Base-by-base conservation (phyloP, 2,888 invertebrate genomes). In the Reticulitermes lucifugus region DNA sequence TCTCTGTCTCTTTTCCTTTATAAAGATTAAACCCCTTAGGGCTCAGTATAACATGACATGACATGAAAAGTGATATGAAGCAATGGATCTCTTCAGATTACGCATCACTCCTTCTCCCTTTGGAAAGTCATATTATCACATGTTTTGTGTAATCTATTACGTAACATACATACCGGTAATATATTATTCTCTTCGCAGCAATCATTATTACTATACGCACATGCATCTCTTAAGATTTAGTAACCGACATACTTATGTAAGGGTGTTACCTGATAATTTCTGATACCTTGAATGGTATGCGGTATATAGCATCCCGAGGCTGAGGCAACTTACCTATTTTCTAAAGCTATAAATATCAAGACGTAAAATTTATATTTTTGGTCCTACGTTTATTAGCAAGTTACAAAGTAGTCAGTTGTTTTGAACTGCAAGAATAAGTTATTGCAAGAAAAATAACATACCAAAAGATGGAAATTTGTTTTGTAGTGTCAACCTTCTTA, bases 271-370 rank as follows among this genome's bases (percentile, higher is more conserved):
- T 65, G n/a, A n/a, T 65, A 65, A 65, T 65, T 65, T 65, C 65
- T 65, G 65, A 65, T 65, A n/a, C 65, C 65, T 65, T 65, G n/a
- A 65, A 65, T 65, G 65, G 65, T 25, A 65, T n/a, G 25, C 25
- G 4, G 9, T 65, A 12, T 0, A 14, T 7, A n/a, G 0, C n/a
- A 6, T 21, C 65, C 25, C 65, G 25, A 65, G 65, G 65, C 65
- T 2, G 2, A 65, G 25, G 9, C 25, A n/a, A 9, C 1, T n/a
- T 4, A 12, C 65, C n/a, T 65, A 2, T 65, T 65, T 65, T 65
- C n/a, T 65, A 65, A 25, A 9, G 65, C 65, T 65, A 25, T 65
- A 65, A 65, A 65, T 65, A 65, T 25, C 65, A 65, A 25, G 65
- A 7, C 0, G 25, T 65, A 25, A n/a, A 65, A 25, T 65, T 25